Evolutionary conservation across 2,797 vertebrate genomes (phyloP).

Genomic region (Uromys caudimaculatus): DNA sequence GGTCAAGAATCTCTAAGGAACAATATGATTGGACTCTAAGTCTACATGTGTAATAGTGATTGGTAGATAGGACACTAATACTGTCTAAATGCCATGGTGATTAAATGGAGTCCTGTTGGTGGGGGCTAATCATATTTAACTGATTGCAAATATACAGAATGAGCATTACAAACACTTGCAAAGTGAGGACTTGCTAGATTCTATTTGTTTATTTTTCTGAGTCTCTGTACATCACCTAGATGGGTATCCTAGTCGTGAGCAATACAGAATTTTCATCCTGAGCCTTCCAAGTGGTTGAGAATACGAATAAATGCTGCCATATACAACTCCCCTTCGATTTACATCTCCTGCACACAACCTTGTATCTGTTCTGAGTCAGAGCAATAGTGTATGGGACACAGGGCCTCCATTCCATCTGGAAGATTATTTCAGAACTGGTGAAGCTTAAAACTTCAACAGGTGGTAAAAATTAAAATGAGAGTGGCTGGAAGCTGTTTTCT

Average conservation of each 20-base stretch:
- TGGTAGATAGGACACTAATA: neutral
- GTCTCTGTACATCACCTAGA: neutral
- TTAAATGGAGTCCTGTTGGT: neutral
- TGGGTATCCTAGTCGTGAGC: neutral
- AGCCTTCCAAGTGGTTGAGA: neutral
- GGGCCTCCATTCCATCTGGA: neutral
- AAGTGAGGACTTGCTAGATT: neutral
- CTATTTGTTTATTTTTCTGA: neutral
- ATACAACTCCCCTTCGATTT: neutral
- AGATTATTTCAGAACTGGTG: neutral
- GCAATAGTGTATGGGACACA: neutral
- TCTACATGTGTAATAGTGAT: neutral
- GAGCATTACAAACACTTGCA: neutral
- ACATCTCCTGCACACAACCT: neutral
- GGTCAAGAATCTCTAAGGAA: neutral
- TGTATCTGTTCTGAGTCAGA: neutral
- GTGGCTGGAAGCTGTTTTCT: neutral
- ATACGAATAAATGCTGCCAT: neutral
- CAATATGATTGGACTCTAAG: neutral
- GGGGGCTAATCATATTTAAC: neutral
- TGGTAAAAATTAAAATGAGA: neutral
- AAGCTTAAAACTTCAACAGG: neutral
- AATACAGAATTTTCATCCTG: neutral
- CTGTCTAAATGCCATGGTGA: neutral
- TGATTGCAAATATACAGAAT: neutral